A percentile compares a stretch with the other conserved stretches of the same genome.
Conservation (phyloP, 2,113 vertebrate species). For the Sinocyclocheilus maitianheensis region DNA sequence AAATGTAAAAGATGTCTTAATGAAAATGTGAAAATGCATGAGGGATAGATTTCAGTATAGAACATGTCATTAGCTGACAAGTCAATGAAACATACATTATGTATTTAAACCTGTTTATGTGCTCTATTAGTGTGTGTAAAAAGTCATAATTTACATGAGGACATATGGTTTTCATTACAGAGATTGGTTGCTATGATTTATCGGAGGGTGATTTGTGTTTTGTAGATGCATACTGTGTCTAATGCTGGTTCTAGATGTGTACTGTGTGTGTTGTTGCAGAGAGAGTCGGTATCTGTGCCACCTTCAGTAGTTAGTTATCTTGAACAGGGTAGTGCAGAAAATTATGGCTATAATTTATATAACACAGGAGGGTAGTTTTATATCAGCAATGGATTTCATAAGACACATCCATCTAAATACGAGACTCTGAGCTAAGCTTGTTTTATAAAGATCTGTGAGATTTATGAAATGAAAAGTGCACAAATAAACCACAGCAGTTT, state of each 20-base stretch:
- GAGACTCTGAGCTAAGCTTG: neutral
- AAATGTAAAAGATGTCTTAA: neutral
- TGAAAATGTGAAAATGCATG: neutral
- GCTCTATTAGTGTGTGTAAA: neutral
- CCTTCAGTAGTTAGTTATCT: slow-evolving; percentile 57
- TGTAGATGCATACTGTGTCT: neutral
- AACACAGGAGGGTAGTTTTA: neutral
- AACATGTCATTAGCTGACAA: neutral
- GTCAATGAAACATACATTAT: neutral
- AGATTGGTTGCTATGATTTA: neutral
- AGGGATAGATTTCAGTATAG: neutral
- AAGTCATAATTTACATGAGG: neutral
- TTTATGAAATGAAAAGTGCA: neutral
- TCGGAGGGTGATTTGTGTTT: neutral
- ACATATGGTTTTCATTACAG: neutral
- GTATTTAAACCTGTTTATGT: neutral
- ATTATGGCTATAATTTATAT: slow-evolving; percentile 40
- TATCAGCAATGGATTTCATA: slow-evolving; percentile 19
- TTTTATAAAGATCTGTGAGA: neutral
- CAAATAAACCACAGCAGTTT: neutral
- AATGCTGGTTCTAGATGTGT: slow-evolving; percentile 30
- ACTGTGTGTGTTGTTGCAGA: slow-evolving; percentile 34
- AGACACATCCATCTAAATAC: slow-evolving; percentile 10
- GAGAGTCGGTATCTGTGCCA: neutral
- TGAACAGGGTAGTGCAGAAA: slow-evolving; percentile 60